Base-by-base conservation (phyloP, 2,797 vertebrate species). In the Gallinago nigripennis region DNA sequence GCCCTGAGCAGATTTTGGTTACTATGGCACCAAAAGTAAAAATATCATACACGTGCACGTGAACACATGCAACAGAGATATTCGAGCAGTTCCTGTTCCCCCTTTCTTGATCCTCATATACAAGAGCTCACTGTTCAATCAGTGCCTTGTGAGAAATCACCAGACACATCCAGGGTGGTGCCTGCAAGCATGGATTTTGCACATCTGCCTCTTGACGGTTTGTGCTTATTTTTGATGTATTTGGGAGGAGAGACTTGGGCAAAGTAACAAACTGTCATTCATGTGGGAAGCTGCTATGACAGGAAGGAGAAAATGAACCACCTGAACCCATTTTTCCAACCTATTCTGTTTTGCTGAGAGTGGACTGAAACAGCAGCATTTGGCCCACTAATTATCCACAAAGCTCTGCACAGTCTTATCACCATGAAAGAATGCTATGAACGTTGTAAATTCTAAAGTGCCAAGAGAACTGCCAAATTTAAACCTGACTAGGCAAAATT, bases 401-500 rank as follows among this genome's bases (percentile, higher is more conserved):
- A 80, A 80, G 25, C 81, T 65, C 33, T 63, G 21, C 19, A 17
- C 13, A 15, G 58, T 92, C 86, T 76, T 72, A 46, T 39, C 77
- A 61, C 54, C 39, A 24, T 30, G 33, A 92, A 94, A 82, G 37
- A 79, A 82, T 41, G 28, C 39, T 61, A 9, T 1, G 3, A 51
- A 33, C 25, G 37, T 48, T 90, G 70, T 72, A 79, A 92, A 90
- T 94, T 88, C 50, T 88, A 75, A 86, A 75, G 41, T 65, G 37
- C 64, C 3, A 4, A 50, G 60, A 95, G 70, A 69, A 90, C 33
- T 72, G 88, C 73, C 63, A 70, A 83, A 95, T 95, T 90, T 88
- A 63, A 90, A 84, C 81, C 90, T 93, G 93, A 95, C 90, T 93
- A 88, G 63, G 83, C 90, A 96, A 93, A 95, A 95, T 94, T 92